Conservation (phyloP, 2,797 vertebrate genomes). For the Coregonus sp. region DNA sequence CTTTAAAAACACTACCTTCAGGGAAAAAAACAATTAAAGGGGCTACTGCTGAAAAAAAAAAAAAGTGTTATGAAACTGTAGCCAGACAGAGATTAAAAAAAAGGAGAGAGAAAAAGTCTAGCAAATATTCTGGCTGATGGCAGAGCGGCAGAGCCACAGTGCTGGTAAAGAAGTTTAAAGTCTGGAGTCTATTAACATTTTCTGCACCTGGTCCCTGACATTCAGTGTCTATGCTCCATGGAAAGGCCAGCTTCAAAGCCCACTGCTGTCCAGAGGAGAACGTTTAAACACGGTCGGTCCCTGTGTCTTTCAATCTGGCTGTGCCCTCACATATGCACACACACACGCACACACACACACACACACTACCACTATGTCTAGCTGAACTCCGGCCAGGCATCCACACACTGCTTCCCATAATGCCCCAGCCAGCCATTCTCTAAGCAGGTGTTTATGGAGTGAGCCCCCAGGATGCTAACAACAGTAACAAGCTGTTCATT, state of each 20-base stretch:
- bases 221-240: not conserved
- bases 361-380: not conserved
- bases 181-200: conserved; percentile 32
- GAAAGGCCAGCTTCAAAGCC: conserved; percentile 40
- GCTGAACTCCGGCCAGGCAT: not conserved
- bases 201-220: conserved; percentile 39
- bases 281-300: conserved; percentile 16
- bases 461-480: conserved; percentile 6
- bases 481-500: conserved; percentile 12
- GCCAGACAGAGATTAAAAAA: not conserved
- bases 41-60: not conserved
- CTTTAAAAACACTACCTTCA: conserved; percentile 8
- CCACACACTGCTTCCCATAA: not conserved
- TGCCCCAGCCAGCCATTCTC: not conserved
- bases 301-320: conserved; percentile 17
- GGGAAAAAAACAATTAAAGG: not conserved
- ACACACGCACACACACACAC: not conserved
- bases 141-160: conserved; percentile 1
- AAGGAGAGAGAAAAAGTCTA: not conserved
- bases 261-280: conserved; percentile 19
- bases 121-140: not conserved
- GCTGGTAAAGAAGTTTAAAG: not conserved
- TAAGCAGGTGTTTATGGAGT: conserved; percentile 14
- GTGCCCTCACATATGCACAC: conserved; percentile 2
- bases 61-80: not conserved